These are phyloP conservation scores for Drosophila murphyi DNA, from an alignment of 1,140 invertebrate genomes.

Conservation along the genomic window DNA sequence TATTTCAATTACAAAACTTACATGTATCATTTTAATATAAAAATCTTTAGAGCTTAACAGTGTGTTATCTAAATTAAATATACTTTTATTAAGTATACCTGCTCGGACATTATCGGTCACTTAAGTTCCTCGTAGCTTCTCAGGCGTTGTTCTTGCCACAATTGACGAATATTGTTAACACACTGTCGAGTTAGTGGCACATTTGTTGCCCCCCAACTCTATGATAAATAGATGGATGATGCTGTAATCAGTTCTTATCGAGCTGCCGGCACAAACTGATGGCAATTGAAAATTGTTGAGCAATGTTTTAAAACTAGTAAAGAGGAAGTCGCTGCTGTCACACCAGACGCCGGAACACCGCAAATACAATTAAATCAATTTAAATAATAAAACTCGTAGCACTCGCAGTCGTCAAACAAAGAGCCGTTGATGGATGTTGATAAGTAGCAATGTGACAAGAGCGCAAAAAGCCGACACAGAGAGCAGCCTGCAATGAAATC, in stretches of 20 bases:
- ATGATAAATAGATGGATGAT: background rate
- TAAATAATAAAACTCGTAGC: conserved; percentile 73
- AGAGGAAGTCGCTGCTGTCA: conserved; percentile 66
- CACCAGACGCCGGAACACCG: conserved; percentile 64
- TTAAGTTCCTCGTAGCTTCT: background rate
- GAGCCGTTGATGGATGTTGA: conserved; percentile 64
- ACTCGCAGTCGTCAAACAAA: conserved; percentile 45
- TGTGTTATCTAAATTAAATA: background rate
- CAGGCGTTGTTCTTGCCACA: background rate
- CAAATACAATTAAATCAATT: conserved; percentile 82
- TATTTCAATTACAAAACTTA: too few species aligned
- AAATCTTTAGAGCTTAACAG: background rate
- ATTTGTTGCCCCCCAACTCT: background rate
- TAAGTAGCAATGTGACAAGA: conserved; percentile 37
- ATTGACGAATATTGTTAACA: background rate
- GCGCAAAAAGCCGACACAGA: background rate
- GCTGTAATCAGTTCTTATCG: conserved; percentile 37
- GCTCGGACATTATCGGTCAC: conserved; percentile 16
- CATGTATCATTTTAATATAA: background rate
- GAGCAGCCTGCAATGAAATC: conserved; percentile 18
- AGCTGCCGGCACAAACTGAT: conserved; percentile 40
- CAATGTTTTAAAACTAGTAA: conserved; percentile 52
- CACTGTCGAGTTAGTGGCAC: background rate
- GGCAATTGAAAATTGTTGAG: conserved; percentile 30
- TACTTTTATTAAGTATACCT: conserved; percentile 6